These are phyloP conservation scores for Rotaria sp. DNA, from an alignment of 2,888 invertebrate genomes.

Conservation along the genomic window DNA sequence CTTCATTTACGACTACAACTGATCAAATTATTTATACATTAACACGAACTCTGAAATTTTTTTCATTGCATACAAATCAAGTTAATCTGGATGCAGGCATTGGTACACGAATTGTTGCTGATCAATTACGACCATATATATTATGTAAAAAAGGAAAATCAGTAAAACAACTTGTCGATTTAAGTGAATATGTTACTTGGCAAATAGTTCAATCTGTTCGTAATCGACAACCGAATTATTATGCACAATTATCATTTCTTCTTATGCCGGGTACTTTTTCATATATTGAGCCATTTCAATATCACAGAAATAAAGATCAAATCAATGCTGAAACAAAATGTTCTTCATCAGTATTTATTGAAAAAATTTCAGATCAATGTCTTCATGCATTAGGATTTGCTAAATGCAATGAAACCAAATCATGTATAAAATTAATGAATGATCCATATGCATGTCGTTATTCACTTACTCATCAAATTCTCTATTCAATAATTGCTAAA, in stretches of 20 bases:
- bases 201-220: not conserved
- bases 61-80: not conserved
- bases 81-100: constrained; percentile 11
- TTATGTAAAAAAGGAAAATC: not conserved
- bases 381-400: not conserved
- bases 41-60: not conserved
- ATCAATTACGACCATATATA: not conserved
- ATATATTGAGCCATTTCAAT: not conserved
- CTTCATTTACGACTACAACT: not conserved
- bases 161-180: not conserved
- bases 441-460: not conserved
- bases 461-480: constrained; percentile 23
- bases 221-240: not conserved
- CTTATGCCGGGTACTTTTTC: not conserved
- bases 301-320: not conserved
- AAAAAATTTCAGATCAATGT: not conserved
- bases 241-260: not conserved
- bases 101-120: not conserved
- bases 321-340: not conserved
- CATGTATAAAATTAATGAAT: not conserved
- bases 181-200: not conserved
- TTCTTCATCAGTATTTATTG: constrained; percentile 2
- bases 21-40: not conserved
- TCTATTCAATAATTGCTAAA: not conserved
- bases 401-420: not conserved